Evolutionary conservation across 2,797 vertebrate genomes (phyloP).

Genomic region (Aphelocoma californica): DNA sequence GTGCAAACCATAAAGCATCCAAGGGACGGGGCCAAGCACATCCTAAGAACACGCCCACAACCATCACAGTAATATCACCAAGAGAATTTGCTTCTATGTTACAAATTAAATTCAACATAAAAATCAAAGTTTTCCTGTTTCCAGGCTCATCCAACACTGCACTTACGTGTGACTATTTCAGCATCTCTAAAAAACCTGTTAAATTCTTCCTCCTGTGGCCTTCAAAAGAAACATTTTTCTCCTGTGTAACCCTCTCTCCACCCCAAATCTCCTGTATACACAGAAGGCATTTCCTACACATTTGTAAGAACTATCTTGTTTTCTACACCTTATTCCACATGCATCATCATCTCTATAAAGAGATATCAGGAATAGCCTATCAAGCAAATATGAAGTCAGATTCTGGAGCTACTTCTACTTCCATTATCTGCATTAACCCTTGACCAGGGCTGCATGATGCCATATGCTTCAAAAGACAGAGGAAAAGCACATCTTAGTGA

Average conservation of each 20-base stretch:
- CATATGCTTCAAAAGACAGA: neutral
- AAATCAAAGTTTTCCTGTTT: conserved; percentile 39
- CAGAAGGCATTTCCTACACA: neutral
- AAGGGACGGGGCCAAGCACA: neutral
- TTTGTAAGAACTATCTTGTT: neutral
- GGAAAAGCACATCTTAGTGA: neutral
- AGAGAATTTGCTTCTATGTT: neutral
- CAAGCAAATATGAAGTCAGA: neutral
- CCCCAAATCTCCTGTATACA: neutral
- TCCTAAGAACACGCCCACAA: neutral
- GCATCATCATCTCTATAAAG: neutral
- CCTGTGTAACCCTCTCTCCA: neutral
- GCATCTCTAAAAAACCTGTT: neutral
- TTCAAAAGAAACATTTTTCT: neutral
- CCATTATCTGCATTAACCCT: neutral
- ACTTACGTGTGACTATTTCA: neutral
- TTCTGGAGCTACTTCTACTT: neutral
- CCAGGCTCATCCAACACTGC: neutral
- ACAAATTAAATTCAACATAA: conserved; percentile 17
- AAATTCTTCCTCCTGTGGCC: neutral
- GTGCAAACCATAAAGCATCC: conserved; percentile 16
- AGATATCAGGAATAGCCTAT: neutral
- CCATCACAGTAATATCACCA: neutral
- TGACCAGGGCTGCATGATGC: neutral
- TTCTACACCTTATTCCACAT: neutral